These are phyloP conservation scores for Crambe crambe DNA, from an alignment of 37 sponge, comb jelly and placozoan genomes.

Conservation along the genomic window DNA sequence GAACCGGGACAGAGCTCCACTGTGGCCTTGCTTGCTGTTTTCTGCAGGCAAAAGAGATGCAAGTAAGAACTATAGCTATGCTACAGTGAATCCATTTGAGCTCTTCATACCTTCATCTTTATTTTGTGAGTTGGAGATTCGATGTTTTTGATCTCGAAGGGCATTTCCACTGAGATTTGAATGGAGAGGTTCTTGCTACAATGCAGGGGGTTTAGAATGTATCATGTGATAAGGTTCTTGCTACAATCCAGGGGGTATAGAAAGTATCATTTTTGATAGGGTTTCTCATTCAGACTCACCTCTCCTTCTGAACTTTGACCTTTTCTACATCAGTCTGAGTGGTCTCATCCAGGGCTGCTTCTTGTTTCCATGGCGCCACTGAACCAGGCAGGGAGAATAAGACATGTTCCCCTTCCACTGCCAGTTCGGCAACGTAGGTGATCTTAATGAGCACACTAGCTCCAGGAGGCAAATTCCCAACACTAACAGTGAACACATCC, in stretches of 20 bases:
- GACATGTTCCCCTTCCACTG: constrained; percentile 88
- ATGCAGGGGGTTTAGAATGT: no score
- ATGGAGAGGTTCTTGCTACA: constrained; percentile 49
- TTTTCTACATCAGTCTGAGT: constrained; percentile 88
- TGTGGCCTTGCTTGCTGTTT: constrained; percentile 88
- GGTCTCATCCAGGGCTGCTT: constrained; percentile 78
- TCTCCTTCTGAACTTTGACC: constrained; percentile 81
- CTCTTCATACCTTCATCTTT: constrained; percentile 75
- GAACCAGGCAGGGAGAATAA: constrained; percentile 87
- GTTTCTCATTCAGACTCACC: no score
- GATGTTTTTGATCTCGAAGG: constrained; percentile 87
- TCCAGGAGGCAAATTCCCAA: constrained; percentile 97
- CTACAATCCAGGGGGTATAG: no score
- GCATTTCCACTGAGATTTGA: constrained; percentile 92
- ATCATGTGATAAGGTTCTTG: no score
- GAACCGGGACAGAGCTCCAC: constrained; percentile 74
- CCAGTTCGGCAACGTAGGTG: constrained; percentile 95
- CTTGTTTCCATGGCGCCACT: constrained; percentile 94
- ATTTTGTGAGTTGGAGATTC: constrained; percentile 87
- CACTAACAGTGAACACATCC: constrained; percentile 99
- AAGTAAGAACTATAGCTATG: background rate
- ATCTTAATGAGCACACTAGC: constrained; percentile 98
- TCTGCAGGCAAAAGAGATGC: constrained; percentile 28
- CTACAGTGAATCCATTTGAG: background rate
- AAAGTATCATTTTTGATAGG: no score